These are phyloP conservation scores for Xenopus petersii DNA, from an alignment of 2,797 vertebrate species.

Conservation along the genomic window DNA sequence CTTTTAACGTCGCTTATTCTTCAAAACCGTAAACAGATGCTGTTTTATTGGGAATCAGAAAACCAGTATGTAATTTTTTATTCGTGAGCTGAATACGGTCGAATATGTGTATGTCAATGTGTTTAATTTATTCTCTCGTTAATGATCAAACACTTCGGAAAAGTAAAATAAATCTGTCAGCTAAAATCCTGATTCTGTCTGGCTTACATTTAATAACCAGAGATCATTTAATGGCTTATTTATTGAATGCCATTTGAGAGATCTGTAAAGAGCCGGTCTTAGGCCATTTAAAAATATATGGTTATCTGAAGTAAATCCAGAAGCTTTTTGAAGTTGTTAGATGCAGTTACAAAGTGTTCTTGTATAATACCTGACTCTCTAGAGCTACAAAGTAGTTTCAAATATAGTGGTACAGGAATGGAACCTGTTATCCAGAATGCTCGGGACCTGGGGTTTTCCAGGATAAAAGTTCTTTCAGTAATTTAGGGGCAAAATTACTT, in stretches of 20 bases:
- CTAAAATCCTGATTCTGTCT: constrained; percentile 56
- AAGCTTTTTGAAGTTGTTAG: not conserved
- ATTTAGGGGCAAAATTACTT: too few species aligned
- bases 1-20: not conserved
- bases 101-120: constrained; percentile 75
- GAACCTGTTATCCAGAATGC: too few species aligned
- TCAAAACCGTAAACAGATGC: not conserved
- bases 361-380: too few species aligned
- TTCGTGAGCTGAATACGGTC: constrained; percentile 54
- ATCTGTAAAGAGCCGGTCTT: not conserved
- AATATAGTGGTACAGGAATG: too few species aligned
- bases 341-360: too few species aligned
- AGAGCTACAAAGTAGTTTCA: too few species aligned
- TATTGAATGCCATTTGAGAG: constrained; percentile 11
- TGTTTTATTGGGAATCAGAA: too few species aligned
- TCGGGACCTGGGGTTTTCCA: too few species aligned
- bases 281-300: constrained; percentile 7
- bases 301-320: too few species aligned
- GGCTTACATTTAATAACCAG: constrained; percentile 44
- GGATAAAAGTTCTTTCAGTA: too few species aligned
- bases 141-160: constrained; percentile 72
- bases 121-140: constrained; percentile 87
- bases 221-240: constrained; percentile 15
- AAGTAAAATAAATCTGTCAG: constrained; percentile 93
- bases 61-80: constrained; percentile 48